Base-by-base conservation (phyloP, 2,797 vertebrate species). In the Esox masquinongy region DNA sequence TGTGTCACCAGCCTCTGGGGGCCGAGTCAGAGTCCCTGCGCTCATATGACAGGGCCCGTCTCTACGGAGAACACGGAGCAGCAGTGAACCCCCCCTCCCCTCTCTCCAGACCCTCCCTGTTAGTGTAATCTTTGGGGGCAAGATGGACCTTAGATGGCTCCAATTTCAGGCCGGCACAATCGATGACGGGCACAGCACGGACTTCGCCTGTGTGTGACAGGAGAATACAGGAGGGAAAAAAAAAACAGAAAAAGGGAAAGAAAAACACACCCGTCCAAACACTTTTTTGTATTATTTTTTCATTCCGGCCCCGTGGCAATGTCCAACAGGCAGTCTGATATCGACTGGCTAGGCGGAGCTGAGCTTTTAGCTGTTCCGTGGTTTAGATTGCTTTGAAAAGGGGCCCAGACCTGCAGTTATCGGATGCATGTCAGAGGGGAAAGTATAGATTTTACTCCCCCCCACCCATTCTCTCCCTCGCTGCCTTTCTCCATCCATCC, bases 371-470 rank as follows among this genome's bases (percentile, higher is more conserved):
- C 80, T 72, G 77, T 49, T 74, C 78, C 87, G 83, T 88, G 83
- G 66, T 87, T 91, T 87, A 87, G 85, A 88, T 70, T 73, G 82
- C 76, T 90, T 82, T 91, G 86, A 90, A 90, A 91, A 89, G 86
- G 85, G 79, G 82, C 77, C 80, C 84, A 85, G 86, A 83, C 87
- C 81, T 83, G 83, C 83, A 84, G 87, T 91, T 90, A 91, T 91
- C 80, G 22, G 79, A 77, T 80, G 77, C 88, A 84, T 77, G 78
- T 87, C 85, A 84, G 80, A 84, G 61, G 88, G 83, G 69, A 79
- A 86, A 89, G 89, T 91, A 92, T 89, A 89, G 91, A 92, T 91
- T 92, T 91, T 86, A 86, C 88, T 84, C 84, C 84, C 81, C 84
- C 80, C 39, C 17, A 7, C 84, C 85, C 86, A 86, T 88, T 84